Evolutionary conservation across 2,888 invertebrate genomes (phyloP).

Genomic region (Charanyca ferruginea): DNA sequence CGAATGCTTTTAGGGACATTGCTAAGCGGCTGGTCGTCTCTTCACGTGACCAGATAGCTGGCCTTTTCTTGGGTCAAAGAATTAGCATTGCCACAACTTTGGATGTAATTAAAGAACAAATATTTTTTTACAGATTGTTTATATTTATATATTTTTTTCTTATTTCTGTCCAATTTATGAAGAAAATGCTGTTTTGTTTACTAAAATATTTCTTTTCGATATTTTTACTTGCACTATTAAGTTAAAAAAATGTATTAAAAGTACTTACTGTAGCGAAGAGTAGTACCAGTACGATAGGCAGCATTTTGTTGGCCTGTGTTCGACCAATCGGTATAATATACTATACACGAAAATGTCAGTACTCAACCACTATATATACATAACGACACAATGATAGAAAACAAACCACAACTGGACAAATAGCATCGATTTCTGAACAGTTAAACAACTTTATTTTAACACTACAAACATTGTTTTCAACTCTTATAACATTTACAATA

Average conservation of each 20-base stretch:
- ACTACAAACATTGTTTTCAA: not conserved
- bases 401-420: slow-evolving; percentile 79
- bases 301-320: slow-evolving; percentile 82
- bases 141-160: too few species aligned
- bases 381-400: slow-evolving; percentile 69
- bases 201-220: too few species aligned
- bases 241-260: not conserved
- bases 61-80: too few species aligned
- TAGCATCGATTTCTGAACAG: slow-evolving; percentile 62
- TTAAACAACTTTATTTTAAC: slow-evolving; percentile 21
- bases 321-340: slow-evolving; percentile 88
- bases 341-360: slow-evolving; percentile 78
- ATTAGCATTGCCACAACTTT: too few species aligned
- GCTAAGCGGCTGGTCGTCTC: too few species aligned
- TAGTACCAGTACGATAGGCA: slow-evolving; percentile 81
- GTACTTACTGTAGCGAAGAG: slow-evolving; percentile 82
- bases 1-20: too few species aligned
- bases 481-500: not conserved
- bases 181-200: too few species aligned
- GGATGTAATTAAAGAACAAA: too few species aligned
- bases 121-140: too few species aligned
- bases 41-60: too few species aligned
- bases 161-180: too few species aligned
- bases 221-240: too few species aligned
- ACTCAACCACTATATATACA: slow-evolving; percentile 81